Evolutionary conservation across 2,888 invertebrate species (phyloP).

Genomic region (Caenorhabditis sp.): DNA sequence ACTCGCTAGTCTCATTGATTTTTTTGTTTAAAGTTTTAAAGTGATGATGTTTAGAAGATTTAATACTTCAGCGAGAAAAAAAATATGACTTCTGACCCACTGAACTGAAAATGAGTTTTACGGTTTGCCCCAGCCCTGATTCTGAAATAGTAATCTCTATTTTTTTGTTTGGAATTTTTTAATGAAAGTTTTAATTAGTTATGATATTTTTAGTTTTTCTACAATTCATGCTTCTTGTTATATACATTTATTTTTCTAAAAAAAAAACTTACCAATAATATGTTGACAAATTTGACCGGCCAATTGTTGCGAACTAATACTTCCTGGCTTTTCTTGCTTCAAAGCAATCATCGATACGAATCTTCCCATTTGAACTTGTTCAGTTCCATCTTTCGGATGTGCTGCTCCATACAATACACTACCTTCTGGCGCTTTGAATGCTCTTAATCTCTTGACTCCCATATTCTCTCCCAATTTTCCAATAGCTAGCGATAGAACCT

Average conservation of each 20-base stretch:
- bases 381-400: constrained; percentile 60
- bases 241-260: background rate
- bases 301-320: constrained; percentile 41
- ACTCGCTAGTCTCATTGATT: too few relatives aligned
- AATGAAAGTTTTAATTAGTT: too few relatives aligned
- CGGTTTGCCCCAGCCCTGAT: too few relatives aligned
- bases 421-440: constrained; percentile 53
- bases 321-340: constrained; percentile 28
- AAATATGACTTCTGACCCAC: too few relatives aligned
- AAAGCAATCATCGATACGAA: constrained; percentile 63
- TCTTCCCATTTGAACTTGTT: constrained; percentile 57
- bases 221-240: too few relatives aligned
- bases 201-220: too few relatives aligned
- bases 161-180: too few relatives aligned
- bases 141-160: too few relatives aligned
- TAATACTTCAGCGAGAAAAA: too few relatives aligned
- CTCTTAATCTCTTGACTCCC: constrained; percentile 47
- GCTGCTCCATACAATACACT: constrained; percentile 50
- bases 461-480: constrained; percentile 69
- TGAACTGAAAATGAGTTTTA: too few relatives aligned
- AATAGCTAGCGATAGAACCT: constrained; percentile 61
- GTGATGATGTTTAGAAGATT: too few relatives aligned
- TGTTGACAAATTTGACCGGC: constrained; percentile 67
- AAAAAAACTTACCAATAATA: constrained; percentile 42
- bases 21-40: too few relatives aligned